phyloP scores from a whole-genome alignment of 2,888 invertebrate genomes.

The Clostera curtula region DNA sequence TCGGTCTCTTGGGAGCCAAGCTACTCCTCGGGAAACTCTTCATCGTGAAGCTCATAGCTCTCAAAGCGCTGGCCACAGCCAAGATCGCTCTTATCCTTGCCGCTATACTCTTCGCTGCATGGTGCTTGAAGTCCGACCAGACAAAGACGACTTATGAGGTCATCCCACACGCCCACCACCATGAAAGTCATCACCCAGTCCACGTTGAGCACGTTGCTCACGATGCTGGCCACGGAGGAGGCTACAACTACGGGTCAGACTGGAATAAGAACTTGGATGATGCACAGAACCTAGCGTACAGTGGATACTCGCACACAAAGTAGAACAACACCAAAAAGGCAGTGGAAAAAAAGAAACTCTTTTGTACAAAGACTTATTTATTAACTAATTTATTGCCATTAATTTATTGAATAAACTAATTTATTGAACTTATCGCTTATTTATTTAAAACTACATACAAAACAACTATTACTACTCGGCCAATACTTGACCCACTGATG shows the following conservation, averaged over 20 bases:
- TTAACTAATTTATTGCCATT: conserved; percentile 60
- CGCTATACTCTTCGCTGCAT: conserved; percentile 76
- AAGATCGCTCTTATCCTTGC: conserved; percentile 87
- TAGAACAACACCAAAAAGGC: conserved; percentile 23
- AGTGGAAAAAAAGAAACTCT: conserved; percentile 39
- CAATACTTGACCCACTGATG: no score
- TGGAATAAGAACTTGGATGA: conserved; percentile 77
- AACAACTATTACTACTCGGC: conserved; percentile 1
- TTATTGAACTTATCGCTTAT: conserved; percentile 30
- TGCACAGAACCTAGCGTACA: conserved; percentile 82
- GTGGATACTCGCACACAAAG: conserved; percentile 70
- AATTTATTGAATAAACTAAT: conserved; percentile 52
- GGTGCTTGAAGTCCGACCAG: conserved; percentile 59
- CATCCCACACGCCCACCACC: conserved; percentile 59
- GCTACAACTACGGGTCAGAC: conserved; percentile 55
- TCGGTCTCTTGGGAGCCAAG: conserved; percentile 76
- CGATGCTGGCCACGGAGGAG: conserved; percentile 48
- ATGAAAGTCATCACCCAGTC: conserved; percentile 78
- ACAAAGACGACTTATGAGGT: conserved; percentile 66
- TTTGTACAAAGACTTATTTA: conserved; percentile 69
- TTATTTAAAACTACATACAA: conserved; percentile 19
- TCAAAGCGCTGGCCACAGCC: conserved; percentile 87
- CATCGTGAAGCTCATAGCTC: conserved; percentile 85
- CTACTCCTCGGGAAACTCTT: conserved; percentile 73
- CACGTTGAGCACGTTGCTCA: conserved; percentile 68